phyloP scores from a whole-genome alignment of 2,797 vertebrate genomes.

The Pseudochromis fuscus region DNA sequence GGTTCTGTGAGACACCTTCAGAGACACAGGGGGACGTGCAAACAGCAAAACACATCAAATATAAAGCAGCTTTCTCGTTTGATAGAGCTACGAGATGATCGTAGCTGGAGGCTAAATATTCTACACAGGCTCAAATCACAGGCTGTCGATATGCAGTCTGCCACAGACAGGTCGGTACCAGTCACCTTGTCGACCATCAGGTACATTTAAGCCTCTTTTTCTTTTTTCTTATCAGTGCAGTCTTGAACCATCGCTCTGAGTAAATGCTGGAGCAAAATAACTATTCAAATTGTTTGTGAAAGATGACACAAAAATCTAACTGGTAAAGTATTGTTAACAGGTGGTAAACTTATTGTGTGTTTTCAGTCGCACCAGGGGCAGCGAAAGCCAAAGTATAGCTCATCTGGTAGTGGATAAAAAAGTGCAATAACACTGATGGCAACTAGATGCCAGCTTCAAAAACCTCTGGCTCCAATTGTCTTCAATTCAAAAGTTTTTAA shows the following conservation, averaged over 20 bases:
- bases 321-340: too few relatives aligned
- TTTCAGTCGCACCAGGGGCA: too few relatives aligned
- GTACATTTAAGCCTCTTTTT: neutral
- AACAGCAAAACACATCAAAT: constrained; percentile 1
- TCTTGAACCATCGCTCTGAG: neutral
- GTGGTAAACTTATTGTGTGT: too few relatives aligned
- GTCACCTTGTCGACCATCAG: neutral
- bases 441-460: too few relatives aligned
- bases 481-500: too few relatives aligned
- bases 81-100: neutral
- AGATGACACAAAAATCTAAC: too few relatives aligned
- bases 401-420: too few relatives aligned
- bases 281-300: too few relatives aligned
- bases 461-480: too few relatives aligned
- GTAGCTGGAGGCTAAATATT: constrained; percentile 21
- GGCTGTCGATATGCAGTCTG: neutral
- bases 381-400: too few relatives aligned
- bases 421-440: too few relatives aligned
- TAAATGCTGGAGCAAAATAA: too few relatives aligned
- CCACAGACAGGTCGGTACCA: neutral
- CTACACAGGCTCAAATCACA: neutral
- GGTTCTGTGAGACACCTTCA: neutral
- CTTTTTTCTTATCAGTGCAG: neutral
- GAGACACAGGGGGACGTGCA: neutral
- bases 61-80: constrained; percentile 11